phyloP scores from a whole-genome alignment of 2,888 invertebrate genomes.

The Gari tellinella region DNA sequence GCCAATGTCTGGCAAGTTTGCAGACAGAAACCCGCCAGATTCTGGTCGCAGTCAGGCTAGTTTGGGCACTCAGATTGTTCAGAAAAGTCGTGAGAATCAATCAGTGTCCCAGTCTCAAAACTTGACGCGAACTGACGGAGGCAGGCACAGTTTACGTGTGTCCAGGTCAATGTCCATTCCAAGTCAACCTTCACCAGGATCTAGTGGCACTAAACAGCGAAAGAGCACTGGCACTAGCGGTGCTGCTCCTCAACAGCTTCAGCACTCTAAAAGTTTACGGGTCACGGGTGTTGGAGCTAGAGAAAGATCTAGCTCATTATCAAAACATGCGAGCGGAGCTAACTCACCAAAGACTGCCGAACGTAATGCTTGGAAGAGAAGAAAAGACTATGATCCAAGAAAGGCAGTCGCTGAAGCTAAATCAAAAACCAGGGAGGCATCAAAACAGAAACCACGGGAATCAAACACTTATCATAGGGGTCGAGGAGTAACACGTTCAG shows the following conservation, averaged over 20 bases:
- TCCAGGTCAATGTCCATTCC: slow-evolving; percentile 57
- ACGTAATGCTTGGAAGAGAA: slow-evolving; percentile 96
- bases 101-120: slow-evolving; percentile 28
- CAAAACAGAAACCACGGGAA: slow-evolving; percentile 51
- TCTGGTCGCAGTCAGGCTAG: slow-evolving; percentile 74
- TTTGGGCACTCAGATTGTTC: slow-evolving; percentile 77
- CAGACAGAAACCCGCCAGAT: slow-evolving; percentile 45
- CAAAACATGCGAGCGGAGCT: slow-evolving; percentile 73
- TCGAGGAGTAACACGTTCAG: slow-evolving; percentile 73
- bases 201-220: slow-evolving; percentile 39
- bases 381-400: slow-evolving; percentile 98
- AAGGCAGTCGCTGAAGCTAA: slow-evolving; percentile 94
- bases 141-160: slow-evolving; percentile 72
- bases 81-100: slow-evolving; percentile 70
- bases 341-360: slow-evolving; percentile 87
- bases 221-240: slow-evolving; percentile 55
- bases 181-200: slow-evolving; percentile 36
- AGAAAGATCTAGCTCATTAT: slow-evolving; percentile 65
- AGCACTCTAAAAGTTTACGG: slow-evolving; percentile 72
- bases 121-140: slow-evolving; percentile 68
- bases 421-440: slow-evolving; percentile 69
- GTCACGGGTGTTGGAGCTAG: slow-evolving; percentile 71
- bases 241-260: slow-evolving; percentile 24
- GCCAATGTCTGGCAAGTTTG: slow-evolving; percentile 56
- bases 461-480: slow-evolving; percentile 40